phyloP scores from a whole-genome alignment of 2,797 vertebrate species.

The Sardinella longiceps region DNA sequence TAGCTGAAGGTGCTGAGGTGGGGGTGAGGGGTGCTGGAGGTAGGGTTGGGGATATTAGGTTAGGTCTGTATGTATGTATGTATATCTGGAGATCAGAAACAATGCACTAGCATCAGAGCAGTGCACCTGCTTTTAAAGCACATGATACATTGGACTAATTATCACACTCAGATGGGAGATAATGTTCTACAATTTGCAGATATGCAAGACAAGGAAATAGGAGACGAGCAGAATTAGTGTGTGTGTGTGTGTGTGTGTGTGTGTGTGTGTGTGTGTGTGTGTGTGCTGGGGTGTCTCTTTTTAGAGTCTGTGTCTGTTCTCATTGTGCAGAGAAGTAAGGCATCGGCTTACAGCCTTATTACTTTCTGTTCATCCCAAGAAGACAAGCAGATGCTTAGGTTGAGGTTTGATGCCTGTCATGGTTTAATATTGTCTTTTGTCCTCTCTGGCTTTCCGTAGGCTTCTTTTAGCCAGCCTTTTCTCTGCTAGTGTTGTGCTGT shows the following conservation, averaged over 20 bases:
- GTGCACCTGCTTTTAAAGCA: conserved; percentile 1
- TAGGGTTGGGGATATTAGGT: conserved; percentile 40
- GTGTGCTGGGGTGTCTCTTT: neutral
- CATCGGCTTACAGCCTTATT: neutral
- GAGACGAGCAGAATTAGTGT: neutral
- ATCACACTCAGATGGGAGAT: conserved; percentile 31
- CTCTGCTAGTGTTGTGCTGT: neutral
- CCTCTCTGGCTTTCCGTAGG: neutral
- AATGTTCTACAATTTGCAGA: conserved; percentile 26
- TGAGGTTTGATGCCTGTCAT: neutral
- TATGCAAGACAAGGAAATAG: conserved; percentile 15
- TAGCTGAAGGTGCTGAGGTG: neutral
- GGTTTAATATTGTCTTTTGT: neutral
- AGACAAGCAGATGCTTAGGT: neutral
- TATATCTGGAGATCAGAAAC: too few relatives aligned
- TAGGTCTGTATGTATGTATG: too few relatives aligned
- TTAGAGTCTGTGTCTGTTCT: neutral
- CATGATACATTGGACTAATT: conserved; percentile 42
- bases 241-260: too few relatives aligned
- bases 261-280: too few relatives aligned
- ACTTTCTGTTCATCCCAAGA: neutral
- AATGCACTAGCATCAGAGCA: conserved; percentile 32
- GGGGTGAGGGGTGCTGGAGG: too few relatives aligned
- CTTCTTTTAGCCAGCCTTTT: neutral
- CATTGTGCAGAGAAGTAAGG: conserved; percentile 11